phyloP scores from a whole-genome alignment of 2,888 invertebrate genomes.

The Diarsia mendica region DNA sequence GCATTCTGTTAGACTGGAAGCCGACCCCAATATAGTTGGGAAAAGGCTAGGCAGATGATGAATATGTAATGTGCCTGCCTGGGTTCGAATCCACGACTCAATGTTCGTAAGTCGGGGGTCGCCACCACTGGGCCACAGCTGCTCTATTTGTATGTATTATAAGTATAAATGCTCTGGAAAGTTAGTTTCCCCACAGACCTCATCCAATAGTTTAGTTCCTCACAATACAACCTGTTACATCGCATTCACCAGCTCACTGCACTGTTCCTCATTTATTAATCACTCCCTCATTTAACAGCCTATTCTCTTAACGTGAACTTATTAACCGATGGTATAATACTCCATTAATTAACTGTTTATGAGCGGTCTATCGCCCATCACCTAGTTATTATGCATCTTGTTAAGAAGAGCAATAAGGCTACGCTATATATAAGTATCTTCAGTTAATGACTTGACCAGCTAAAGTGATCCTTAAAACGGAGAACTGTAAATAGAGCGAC shows the following conservation, averaged over 20 bases:
- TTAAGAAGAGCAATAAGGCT: not conserved
- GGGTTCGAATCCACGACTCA: no score
- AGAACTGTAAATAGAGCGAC: not conserved
- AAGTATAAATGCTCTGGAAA: not conserved
- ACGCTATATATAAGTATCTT: not conserved
- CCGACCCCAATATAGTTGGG: no score
- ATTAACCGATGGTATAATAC: conserved; percentile 3
- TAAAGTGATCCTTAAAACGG: not conserved
- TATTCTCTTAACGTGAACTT: not conserved
- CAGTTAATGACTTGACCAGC: not conserved
- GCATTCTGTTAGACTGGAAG: no score
- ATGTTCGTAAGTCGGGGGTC: no score
- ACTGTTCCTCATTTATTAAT: not conserved
- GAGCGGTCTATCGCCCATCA: not conserved
- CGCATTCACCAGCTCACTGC: not conserved
- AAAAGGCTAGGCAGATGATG: no score
- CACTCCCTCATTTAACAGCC: not conserved
- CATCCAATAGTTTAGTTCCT: not conserved
- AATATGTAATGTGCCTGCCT: no score
- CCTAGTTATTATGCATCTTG: not conserved
- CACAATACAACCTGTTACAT: not conserved
- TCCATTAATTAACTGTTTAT: not conserved
- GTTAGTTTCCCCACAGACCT: not conserved
- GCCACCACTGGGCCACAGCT: no score
- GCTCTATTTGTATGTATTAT: no score